Evolutionary conservation across 2,113 vertebrate genomes (phyloP).

Genomic region (Pardalotus punctatus): DNA sequence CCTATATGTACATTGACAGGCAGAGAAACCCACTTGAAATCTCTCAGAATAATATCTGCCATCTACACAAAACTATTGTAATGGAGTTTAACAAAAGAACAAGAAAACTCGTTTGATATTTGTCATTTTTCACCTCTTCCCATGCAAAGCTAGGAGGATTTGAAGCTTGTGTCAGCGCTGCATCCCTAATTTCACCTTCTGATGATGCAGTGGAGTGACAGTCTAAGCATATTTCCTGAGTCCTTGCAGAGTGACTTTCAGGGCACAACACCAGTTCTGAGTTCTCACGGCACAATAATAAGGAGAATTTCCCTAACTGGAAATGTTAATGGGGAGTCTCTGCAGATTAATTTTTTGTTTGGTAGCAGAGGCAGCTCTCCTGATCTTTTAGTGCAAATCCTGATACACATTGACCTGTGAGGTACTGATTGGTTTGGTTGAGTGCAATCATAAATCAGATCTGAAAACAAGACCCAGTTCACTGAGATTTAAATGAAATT

Average conservation of each 20-base stretch:
- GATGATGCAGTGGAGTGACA: background rate
- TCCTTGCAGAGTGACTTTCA: background rate
- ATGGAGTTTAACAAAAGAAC: background rate
- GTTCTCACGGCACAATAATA: background rate
- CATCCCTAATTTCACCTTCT: background rate
- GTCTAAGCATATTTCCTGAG: background rate
- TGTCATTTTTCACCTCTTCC: background rate
- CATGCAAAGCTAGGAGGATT: background rate
- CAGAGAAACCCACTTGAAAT: background rate
- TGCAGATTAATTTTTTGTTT: background rate
- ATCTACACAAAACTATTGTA: background rate
- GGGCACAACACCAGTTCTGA: background rate
- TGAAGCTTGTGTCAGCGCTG: background rate
- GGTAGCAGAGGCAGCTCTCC: background rate
- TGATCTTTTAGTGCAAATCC: background rate
- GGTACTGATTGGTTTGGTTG: background rate
- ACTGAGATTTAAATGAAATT: background rate
- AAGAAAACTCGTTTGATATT: background rate
- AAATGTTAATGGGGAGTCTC: background rate
- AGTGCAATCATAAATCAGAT: constrained; percentile 23
- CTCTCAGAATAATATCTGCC: background rate
- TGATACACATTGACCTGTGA: background rate
- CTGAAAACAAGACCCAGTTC: background rate
- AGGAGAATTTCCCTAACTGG: background rate
- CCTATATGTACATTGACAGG: fast-evolving